phyloP scores from a whole-genome alignment of 2,113 vertebrate genomes.

The Bufo gargarizans region DNA sequence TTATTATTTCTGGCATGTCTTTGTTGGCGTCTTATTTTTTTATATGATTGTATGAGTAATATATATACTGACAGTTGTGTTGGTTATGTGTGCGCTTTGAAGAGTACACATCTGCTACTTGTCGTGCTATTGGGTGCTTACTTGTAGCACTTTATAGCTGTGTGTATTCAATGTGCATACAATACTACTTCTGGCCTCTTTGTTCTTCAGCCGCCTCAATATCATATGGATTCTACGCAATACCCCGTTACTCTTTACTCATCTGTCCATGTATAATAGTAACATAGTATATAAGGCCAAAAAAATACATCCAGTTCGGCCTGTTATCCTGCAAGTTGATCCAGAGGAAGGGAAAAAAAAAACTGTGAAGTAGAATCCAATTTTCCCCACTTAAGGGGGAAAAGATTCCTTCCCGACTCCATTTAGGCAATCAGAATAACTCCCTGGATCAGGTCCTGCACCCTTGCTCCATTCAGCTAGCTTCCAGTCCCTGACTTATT shows the following conservation, averaged over 20 bases:
- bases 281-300: no score
- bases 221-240: background rate
- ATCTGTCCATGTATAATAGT: background rate
- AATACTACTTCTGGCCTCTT: conserved; percentile 4
- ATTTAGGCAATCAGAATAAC: no score
- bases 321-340: no score
- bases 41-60: conserved; percentile 28
- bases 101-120: conserved; percentile 39
- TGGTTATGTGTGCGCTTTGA: conserved; percentile 6
- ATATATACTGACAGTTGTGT: conserved; percentile 31
- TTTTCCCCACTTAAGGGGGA: no score
- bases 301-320: no score
- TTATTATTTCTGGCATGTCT: conserved; percentile 13
- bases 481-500: no score
- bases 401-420: no score
- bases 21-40: background rate
- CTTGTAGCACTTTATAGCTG: conserved; percentile 11
- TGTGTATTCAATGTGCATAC: background rate
- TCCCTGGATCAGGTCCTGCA: no score
- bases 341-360: no score
- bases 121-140: background rate
- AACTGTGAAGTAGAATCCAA: no score
- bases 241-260: background rate
- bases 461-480: no score
- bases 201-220: conserved; percentile 6